These are phyloP conservation scores for Triplophysa dalaica DNA, from an alignment of 2,113 vertebrate species.

Conservation along the genomic window DNA sequence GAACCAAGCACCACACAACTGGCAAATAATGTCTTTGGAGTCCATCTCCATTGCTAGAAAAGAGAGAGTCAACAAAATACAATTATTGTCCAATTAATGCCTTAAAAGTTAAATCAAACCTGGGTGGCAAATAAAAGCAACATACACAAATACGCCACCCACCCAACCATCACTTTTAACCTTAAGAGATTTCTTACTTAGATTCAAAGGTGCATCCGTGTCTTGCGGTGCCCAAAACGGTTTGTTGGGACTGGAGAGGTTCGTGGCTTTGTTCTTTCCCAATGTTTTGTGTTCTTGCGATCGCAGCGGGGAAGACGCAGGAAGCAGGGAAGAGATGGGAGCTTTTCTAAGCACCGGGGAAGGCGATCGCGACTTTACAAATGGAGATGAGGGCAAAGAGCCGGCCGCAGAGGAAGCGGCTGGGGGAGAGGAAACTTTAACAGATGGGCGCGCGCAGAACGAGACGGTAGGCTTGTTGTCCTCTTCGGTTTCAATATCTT, in stretches of 20 bases:
- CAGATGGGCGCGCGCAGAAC: conserved; percentile 63
- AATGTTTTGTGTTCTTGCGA: conserved; percentile 79
- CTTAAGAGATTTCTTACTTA: conserved; percentile 82
- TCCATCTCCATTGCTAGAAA: conserved; percentile 83
- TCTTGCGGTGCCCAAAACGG: conserved; percentile 84
- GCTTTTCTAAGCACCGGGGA: conserved; percentile 85
- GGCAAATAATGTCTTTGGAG: conserved; percentile 87
- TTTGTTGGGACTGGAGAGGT: conserved; percentile 62
- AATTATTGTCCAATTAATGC: background rate
- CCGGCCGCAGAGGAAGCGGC: conserved; percentile 66
- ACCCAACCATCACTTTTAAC: too few relatives aligned
- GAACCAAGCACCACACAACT: conserved; percentile 93
- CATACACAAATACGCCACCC: too few relatives aligned
- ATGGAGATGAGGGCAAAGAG: conserved; percentile 74
- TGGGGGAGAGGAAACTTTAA: conserved; percentile 60
- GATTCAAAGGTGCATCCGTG: conserved; percentile 90
- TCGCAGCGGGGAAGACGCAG: conserved; percentile 81
- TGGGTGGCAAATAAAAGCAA: too few relatives aligned
- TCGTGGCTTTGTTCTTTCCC: conserved; percentile 62
- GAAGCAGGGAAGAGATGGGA: conserved; percentile 78
- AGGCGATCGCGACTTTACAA: conserved; percentile 65
- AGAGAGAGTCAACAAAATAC: background rate
- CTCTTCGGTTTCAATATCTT: conserved; percentile 70
- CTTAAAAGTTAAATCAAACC: too few relatives aligned
- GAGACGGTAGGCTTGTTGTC: conserved; percentile 59